Evolutionary conservation across 2,113 vertebrate species (phyloP).

Genomic region (Grantiella picta): DNA sequence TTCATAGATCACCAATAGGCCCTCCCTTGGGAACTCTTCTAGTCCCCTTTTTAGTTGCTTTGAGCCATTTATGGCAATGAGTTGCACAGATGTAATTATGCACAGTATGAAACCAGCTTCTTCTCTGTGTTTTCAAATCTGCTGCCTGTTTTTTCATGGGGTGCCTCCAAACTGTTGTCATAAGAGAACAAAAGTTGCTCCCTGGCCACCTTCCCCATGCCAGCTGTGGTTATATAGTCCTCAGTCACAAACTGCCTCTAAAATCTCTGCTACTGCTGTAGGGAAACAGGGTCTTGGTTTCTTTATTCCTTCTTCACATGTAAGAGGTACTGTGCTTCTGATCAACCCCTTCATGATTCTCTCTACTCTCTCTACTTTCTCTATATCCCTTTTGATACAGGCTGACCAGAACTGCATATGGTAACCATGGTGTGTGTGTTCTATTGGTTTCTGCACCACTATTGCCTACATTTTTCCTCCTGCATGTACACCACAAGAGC

Average conservation of each 20-base stretch:
- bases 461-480: neutral
- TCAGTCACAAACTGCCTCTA: neutral
- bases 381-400: neutral
- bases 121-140: neutral
- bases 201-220: neutral
- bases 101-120: neutral
- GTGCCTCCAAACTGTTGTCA: neutral
- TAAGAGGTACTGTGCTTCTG: neutral
- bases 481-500: neutral
- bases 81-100: neutral
- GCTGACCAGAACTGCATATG: neutral
- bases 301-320: neutral
- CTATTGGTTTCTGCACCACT: neutral
- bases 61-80: slow-evolving; percentile 16
- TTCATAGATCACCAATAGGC: neutral
- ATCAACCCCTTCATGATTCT: neutral
- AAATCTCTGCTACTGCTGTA: neutral
- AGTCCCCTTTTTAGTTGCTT: neutral
- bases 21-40: neutral
- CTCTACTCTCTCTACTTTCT: neutral
- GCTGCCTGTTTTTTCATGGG: neutral
- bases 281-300: neutral
- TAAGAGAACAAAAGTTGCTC: neutral
- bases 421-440: neutral
- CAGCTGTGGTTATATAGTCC: neutral